A percentile compares a stretch with the other conserved stretches of the same genome.
Conservation (phyloP, 2,113 vertebrate genomes). For the Oreochromis niloticus region DNA sequence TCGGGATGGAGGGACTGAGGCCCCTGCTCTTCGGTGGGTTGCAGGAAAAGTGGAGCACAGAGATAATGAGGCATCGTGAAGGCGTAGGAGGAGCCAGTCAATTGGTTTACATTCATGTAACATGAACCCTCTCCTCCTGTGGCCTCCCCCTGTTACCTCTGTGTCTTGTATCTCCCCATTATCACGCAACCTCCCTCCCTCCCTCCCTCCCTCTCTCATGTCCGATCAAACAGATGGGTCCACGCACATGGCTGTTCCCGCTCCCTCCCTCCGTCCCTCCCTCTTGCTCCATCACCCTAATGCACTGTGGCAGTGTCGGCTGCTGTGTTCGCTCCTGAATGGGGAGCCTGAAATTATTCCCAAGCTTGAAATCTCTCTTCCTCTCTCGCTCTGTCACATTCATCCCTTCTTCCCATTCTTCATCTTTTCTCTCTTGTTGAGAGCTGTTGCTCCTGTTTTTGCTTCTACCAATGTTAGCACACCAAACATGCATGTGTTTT, state of each 20-base stretch:
- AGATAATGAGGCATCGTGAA: background rate
- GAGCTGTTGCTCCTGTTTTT: background rate
- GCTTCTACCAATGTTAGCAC: background rate
- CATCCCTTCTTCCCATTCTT: background rate
- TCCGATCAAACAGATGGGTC: constrained; percentile 36
- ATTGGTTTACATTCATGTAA: background rate
- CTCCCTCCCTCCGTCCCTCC: background rate
- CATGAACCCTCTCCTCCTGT: background rate
- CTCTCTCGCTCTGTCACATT: background rate
- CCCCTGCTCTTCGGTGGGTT: background rate
- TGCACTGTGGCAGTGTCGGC: constrained; percentile 52
- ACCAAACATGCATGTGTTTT: background rate
- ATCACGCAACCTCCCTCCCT: constrained; percentile 34
- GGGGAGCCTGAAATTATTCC: constrained; percentile 40
- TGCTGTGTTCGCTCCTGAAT: constrained; percentile 27
- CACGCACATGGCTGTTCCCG: background rate
- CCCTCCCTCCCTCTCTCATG: background rate
- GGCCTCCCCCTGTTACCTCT: background rate
- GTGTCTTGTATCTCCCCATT: background rate
- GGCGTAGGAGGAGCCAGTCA: background rate
- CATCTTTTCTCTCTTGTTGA: background rate
- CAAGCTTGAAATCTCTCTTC: background rate
- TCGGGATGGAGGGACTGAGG: background rate
- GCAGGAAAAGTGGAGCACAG: background rate
- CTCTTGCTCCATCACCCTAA: constrained; percentile 63